Evolutionary conservation across 2,113 vertebrate genomes (phyloP).

Genomic region (Pachyramphus minor): DNA sequence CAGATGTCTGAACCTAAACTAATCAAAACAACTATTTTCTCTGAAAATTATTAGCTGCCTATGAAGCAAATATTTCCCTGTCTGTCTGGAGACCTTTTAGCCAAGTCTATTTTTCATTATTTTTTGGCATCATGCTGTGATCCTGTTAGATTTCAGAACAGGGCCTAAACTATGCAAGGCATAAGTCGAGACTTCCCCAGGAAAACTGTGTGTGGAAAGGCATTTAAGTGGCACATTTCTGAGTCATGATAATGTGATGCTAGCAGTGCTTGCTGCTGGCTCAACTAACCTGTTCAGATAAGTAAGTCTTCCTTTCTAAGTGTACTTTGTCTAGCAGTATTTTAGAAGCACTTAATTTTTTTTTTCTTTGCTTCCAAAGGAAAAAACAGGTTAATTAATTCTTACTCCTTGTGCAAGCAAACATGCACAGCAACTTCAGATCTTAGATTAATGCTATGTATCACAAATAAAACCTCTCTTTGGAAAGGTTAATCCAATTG

Average conservation of each 20-base stretch:
- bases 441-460: background rate
- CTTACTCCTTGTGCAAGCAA: background rate
- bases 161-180: background rate
- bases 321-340: background rate
- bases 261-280: background rate
- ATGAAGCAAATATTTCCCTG: conserved; percentile 39
- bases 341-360: background rate
- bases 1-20: conserved; percentile 34
- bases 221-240: background rate
- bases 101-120: conserved; percentile 17
- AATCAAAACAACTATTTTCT: conserved; percentile 43
- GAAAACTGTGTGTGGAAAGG: background rate
- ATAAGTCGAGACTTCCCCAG: background rate
- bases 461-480: conserved; percentile 5
- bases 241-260: background rate
- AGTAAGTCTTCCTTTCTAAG: background rate
- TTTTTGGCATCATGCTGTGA: background rate
- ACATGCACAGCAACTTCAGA: background rate
- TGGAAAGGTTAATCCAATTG: conserved; percentile 13
- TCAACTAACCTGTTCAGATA: background rate
- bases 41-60: conserved; percentile 48
- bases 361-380: background rate
- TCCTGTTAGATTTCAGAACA: background rate
- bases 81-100: conserved; percentile 22
- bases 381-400: background rate